Conservation (phyloP, 2,113 vertebrate genomes). For the Clupea harengus region DNA sequence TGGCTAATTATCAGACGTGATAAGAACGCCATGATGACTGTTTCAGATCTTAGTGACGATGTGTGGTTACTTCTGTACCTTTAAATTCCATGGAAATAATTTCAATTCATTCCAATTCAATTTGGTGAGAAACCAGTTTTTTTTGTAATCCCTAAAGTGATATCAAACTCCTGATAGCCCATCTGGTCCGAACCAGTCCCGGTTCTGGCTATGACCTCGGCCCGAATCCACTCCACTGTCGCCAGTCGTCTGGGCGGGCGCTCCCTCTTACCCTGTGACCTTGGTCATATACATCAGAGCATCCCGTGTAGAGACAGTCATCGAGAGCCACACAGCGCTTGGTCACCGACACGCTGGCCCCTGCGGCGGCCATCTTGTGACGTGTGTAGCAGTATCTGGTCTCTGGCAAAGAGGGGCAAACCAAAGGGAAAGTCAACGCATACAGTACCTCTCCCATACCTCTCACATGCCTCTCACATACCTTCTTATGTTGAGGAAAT, state of each 20-base stretch:
- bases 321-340: conserved; percentile 80
- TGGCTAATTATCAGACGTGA: too few relatives aligned
- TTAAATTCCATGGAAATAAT: too few relatives aligned
- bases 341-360: conserved; percentile 83
- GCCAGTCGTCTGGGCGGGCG: neutral
- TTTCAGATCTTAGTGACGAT: too few relatives aligned
- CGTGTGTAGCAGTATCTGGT: conserved; percentile 82
- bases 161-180: neutral
- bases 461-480: neutral
- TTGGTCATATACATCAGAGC: conserved; percentile 61
- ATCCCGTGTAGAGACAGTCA: conserved; percentile 79
- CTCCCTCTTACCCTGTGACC: conserved; percentile 72
- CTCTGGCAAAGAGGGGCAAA: conserved; percentile 59
- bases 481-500: neutral
- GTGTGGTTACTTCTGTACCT: too few relatives aligned
- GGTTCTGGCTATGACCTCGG: too few relatives aligned
- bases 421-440: neutral
- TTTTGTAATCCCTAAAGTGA: too few relatives aligned
- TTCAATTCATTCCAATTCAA: too few relatives aligned
- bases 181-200: neutral
- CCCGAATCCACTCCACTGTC: neutral
- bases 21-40: too few relatives aligned
- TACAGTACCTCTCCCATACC: too few relatives aligned
- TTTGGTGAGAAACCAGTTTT: too few relatives aligned
- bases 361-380: conserved; percentile 77